Conservation (phyloP, 1,140 invertebrate genomes). For the Pararge aegeria region DNA sequence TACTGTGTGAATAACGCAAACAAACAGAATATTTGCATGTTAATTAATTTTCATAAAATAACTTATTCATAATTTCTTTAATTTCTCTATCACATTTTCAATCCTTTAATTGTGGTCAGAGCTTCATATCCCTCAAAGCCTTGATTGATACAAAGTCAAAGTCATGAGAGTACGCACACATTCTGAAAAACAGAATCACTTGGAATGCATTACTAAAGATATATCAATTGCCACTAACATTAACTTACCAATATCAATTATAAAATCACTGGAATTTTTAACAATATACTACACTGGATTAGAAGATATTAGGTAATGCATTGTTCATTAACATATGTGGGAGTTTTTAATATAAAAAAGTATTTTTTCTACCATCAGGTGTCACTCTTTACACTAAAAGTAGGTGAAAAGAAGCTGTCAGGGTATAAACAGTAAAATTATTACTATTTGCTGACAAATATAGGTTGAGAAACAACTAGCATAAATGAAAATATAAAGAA, state of each 20-base stretch:
- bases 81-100: background rate
- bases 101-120: background rate
- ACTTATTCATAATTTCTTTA: background rate
- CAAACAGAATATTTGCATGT: background rate
- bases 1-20: too few species aligned
- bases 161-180: too few species aligned
- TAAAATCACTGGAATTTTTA: slow-evolving; percentile 47
- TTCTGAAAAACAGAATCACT: slow-evolving; percentile 29
- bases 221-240: slow-evolving; percentile 34
- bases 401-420: background rate
- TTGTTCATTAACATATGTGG: background rate
- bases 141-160: background rate
- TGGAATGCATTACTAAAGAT: slow-evolving; percentile 59
- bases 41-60: slow-evolving; percentile 1
- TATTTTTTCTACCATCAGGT: background rate
- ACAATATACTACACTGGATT: slow-evolving; percentile 16
- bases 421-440: background rate
- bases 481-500: background rate
- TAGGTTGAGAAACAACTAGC: background rate
- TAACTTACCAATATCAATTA: slow-evolving; percentile 48
- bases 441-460: background rate
- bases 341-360: background rate
- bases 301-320: background rate
- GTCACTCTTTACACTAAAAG: background rate
- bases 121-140: background rate